Evolutionary conservation across 2,113 vertebrate genomes (phyloP).

Genomic region (Ageneiosus marmoratus): DNA sequence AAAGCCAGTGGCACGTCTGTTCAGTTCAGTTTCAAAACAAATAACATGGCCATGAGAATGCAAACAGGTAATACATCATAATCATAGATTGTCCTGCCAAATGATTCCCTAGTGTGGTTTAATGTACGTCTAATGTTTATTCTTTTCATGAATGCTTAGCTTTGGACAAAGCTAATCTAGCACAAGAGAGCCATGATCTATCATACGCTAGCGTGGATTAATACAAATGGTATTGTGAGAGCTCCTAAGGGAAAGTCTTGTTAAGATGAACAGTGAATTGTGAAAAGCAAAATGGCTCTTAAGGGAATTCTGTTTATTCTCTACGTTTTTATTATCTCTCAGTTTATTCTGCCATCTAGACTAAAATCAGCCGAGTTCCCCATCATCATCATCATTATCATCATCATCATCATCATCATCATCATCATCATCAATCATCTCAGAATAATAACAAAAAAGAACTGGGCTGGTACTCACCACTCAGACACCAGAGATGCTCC

Average conservation of each 20-base stretch:
- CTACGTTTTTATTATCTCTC: neutral
- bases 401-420: neutral
- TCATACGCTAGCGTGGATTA: constrained; percentile 24
- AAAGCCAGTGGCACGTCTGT: neutral
- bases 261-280: constrained; percentile 21
- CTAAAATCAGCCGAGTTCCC: neutral
- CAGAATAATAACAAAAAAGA: neutral
- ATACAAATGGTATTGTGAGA: constrained; percentile 10
- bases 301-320: constrained; percentile 10
- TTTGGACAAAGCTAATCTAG: constrained; percentile 26
- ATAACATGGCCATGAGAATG: neutral
- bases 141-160: constrained; percentile 2
- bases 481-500: constrained; percentile 18
- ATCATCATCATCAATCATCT: neutral
- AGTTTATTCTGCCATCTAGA: neutral
- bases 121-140: constrained; percentile 30
- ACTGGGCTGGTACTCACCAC: constrained; percentile 48
- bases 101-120: constrained; percentile 17
- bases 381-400: neutral
- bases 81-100: constrained; percentile 25
- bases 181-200: constrained; percentile 1
- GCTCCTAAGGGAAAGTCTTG: constrained; percentile 17
- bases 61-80: constrained; percentile 30
- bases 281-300: neutral
- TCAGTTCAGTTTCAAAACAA: constrained; percentile 3